These are phyloP conservation scores for Pipistrellus pygmaeus DNA, from an alignment of 2,797 vertebrate species.

Conservation along the genomic window DNA sequence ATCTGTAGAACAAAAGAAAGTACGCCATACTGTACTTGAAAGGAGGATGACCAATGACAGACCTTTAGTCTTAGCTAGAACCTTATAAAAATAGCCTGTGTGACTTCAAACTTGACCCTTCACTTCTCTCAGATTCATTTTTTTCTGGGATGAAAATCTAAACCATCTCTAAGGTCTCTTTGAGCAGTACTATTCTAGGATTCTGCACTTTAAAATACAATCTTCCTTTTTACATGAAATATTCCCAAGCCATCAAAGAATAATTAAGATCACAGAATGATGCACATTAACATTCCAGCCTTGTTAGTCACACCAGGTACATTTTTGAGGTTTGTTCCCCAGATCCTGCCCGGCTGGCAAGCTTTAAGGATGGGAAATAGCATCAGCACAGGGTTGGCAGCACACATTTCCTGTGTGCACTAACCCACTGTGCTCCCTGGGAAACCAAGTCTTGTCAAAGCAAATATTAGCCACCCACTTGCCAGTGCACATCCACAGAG, in stretches of 20 bases:
- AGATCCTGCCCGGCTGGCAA: background rate
- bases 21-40: background rate
- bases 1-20: background rate
- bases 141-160: background rate
- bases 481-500: background rate
- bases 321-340: background rate
- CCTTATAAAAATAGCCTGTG: background rate
- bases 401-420: background rate
- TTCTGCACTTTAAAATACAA: background rate
- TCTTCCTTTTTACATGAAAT: background rate
- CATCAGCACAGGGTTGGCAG: background rate
- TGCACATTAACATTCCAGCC: background rate
- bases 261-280: slow-evolving; percentile 30
- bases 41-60: background rate
- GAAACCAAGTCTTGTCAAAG: slow-evolving; percentile 50
- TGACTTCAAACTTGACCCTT: background rate
- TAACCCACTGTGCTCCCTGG: background rate
- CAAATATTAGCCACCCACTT: background rate
- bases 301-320: slow-evolving; percentile 24
- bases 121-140: background rate
- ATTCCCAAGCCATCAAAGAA: background rate
- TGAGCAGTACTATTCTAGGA: background rate
- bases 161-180: slow-evolving; percentile 11
- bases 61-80: background rate
- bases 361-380: background rate